Evolutionary conservation across 1,140 invertebrate species (phyloP).

Genomic region (Coenobita brevimanus): DNA sequence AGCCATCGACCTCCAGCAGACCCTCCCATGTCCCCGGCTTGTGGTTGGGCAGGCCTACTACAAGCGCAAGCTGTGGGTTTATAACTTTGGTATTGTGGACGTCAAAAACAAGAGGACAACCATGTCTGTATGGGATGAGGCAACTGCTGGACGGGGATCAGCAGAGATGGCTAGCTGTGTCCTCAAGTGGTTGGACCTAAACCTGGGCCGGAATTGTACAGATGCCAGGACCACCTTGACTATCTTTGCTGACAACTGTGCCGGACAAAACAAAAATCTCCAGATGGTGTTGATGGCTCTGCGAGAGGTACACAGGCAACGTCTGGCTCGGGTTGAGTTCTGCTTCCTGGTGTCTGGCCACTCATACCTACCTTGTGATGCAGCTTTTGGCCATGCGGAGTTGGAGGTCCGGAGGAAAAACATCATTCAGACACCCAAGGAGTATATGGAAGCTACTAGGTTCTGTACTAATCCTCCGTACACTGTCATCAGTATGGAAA

Average conservation of each 20-base stretch:
- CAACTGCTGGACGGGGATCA: neutral
- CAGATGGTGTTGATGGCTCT: neutral
- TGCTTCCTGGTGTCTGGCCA: neutral
- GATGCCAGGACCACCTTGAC: neutral
- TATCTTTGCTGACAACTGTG: slow-evolving; percentile 10
- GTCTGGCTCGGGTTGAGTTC: neutral
- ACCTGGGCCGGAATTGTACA: neutral
- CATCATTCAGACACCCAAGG: neutral
- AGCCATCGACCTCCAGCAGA: neutral
- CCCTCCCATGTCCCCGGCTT: neutral
- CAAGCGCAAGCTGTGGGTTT: neutral
- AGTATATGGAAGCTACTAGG: neutral
- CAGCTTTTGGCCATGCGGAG: no score
- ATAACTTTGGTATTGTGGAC: neutral
- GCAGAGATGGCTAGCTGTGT: neutral
- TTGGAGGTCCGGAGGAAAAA: neutral
- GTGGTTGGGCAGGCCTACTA: slow-evolving; percentile 1
- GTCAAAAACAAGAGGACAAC: neutral
- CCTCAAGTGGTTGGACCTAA: neutral
- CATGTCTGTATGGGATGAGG: neutral
- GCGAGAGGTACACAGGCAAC: neutral
- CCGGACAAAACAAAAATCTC: neutral
- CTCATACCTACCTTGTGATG: slow-evolving; percentile 4
- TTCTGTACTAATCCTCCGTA: neutral
- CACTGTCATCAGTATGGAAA: neutral